Evolutionary conservation across 2,113 vertebrate species (phyloP).

Genomic region (Macroglossus sobrinus): DNA sequence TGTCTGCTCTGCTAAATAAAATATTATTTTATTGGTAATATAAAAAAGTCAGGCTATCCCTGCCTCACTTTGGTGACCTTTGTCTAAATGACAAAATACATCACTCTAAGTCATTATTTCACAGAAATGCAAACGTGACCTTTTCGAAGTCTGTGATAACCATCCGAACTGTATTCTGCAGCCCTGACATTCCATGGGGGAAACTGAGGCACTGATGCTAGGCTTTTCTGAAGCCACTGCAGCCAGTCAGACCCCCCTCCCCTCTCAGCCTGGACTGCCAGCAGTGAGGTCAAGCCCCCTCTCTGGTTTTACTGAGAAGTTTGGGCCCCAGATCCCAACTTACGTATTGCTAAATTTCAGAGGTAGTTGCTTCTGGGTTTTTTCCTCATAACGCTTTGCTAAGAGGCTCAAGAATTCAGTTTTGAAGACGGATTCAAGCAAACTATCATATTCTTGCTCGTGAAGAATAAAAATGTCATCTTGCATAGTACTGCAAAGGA

Average conservation of each 20-base stretch:
- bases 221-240: neutral
- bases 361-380: slow-evolving; percentile 93
- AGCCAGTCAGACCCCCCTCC: neutral
- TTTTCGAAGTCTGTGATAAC: neutral
- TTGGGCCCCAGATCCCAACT: slow-evolving; percentile 65
- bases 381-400: slow-evolving; percentile 93
- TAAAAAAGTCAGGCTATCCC: neutral
- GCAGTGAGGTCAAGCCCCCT: neutral
- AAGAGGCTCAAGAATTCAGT: slow-evolving; percentile 97
- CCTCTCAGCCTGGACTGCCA: neutral
- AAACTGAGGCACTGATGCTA: neutral
- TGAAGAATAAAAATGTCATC: slow-evolving; percentile 95
- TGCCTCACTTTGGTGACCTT: neutral
- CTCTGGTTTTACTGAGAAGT: neutral
- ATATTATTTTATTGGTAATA: neutral
- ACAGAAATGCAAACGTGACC: neutral
- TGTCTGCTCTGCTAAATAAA: neutral
- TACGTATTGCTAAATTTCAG: slow-evolving; percentile 96
- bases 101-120: neutral
- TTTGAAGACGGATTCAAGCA: slow-evolving; percentile 96
- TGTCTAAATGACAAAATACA: neutral
- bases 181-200: neutral
- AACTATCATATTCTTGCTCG: slow-evolving; percentile 97
- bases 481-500: slow-evolving; percentile 89
- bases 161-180: neutral